Evolutionary conservation across 2,113 vertebrate species (phyloP).

Genomic region (Anthoscopus minutus): DNA sequence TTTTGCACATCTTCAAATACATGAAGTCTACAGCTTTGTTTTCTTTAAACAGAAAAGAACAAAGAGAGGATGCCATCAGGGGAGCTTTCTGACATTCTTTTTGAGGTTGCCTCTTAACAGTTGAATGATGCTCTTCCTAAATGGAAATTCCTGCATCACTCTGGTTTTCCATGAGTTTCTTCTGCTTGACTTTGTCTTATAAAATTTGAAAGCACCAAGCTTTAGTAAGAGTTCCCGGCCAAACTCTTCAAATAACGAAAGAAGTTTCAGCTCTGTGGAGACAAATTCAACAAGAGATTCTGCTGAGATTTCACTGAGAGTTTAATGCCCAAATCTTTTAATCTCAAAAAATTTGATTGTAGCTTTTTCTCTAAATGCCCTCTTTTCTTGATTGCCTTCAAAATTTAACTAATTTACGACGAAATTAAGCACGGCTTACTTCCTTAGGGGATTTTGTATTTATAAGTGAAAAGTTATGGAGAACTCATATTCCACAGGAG

Average conservation of each 20-base stretch:
- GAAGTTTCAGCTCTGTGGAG: neutral
- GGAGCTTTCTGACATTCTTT: neutral
- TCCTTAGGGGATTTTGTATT: neutral
- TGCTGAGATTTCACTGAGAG: neutral
- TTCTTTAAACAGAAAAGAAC: neutral
- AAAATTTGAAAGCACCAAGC: neutral
- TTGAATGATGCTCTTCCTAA: neutral
- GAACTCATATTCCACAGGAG: slow-evolving; percentile 39
- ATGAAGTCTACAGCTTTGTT: neutral
- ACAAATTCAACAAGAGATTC: neutral
- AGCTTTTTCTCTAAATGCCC: neutral
- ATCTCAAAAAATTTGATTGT: neutral
- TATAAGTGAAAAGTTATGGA: neutral
- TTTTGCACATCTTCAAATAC: neutral
- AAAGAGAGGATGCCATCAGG: neutral
- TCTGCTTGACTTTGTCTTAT: neutral
- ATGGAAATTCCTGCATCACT: neutral
- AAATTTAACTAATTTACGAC: neutral
- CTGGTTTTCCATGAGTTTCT: neutral
- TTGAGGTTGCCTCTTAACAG: neutral
- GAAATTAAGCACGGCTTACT: neutral
- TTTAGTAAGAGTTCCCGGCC: neutral
- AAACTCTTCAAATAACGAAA: neutral
- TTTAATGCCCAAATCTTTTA: neutral
- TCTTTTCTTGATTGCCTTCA: neutral